Evolutionary conservation across 2,113 vertebrate genomes (phyloP).

Genomic region (Perognathus longimembris): DNA sequence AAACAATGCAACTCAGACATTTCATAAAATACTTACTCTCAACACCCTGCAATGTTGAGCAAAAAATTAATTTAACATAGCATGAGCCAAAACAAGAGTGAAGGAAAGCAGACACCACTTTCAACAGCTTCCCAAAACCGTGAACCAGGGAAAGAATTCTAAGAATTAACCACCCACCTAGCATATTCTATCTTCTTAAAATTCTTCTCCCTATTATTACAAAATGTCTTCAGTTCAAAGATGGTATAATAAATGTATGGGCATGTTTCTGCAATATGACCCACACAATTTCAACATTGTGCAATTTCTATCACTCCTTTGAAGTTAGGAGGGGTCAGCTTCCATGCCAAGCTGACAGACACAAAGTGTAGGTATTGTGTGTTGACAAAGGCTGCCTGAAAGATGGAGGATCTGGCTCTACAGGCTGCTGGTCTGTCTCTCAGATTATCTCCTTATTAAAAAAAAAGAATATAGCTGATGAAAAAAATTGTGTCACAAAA

Average conservation of each 20-base stretch:
- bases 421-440: conserved; percentile 15
- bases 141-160: conserved; percentile 65
- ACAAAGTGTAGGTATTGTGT: conserved; percentile 65
- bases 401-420: conserved; percentile 3
- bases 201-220: conserved; percentile 63
- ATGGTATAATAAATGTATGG: conserved; percentile 37
- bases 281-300: conserved; percentile 52
- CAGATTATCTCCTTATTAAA: conserved; percentile 42
- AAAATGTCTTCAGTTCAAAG: conserved; percentile 50
- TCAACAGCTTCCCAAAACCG: conserved; percentile 31
- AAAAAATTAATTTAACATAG: not conserved
- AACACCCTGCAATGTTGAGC: not conserved
- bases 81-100: conserved; percentile 50
- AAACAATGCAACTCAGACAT: not conserved
- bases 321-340: conserved; percentile 56
- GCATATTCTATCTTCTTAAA: conserved; percentile 74
- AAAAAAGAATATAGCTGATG: not conserved
- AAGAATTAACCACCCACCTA: conserved; percentile 77
- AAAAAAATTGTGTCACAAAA: conserved; percentile 35
- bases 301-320: conserved; percentile 51
- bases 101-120: conserved; percentile 40
- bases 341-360: conserved; percentile 61
- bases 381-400: conserved; percentile 62
- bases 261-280: conserved; percentile 59
- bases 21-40: not conserved